A percentile compares a stretch with the other conserved stretches of the same genome.
Evolutionary conservation across 2,888 invertebrate genomes (phyloP).

Genomic region (Neoscelio sp.): DNA sequence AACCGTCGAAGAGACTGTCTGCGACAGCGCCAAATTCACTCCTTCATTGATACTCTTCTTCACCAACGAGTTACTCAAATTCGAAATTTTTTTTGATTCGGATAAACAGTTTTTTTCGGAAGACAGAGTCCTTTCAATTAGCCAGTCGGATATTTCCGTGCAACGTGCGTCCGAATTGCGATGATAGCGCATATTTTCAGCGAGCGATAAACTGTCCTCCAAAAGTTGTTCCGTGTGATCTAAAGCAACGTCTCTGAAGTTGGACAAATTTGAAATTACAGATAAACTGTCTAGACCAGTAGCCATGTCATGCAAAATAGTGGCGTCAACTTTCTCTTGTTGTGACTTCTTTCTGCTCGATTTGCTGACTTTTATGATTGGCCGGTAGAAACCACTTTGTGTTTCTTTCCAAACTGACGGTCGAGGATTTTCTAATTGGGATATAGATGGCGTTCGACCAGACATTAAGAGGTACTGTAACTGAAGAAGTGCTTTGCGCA

Average conservation of each 20-base stretch:
- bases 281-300: constrained; percentile 74
- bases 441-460: constrained; percentile 68
- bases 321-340: constrained; percentile 24
- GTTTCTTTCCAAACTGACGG: constrained; percentile 76
- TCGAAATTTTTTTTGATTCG: constrained; percentile 54
- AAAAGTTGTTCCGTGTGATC: constrained; percentile 73
- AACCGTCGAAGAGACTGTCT: constrained; percentile 82
- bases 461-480: constrained; percentile 89
- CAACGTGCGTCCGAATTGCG: constrained; percentile 72
- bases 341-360: constrained; percentile 66
- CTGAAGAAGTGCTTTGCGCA: constrained; percentile 89
- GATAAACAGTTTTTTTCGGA: constrained; percentile 18
- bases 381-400: constrained; percentile 75
- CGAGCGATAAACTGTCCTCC: constrained; percentile 82
- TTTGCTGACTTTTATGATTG: constrained; percentile 74
- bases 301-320: constrained; percentile 71
- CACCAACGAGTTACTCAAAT: constrained; percentile 37
- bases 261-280: constrained; percentile 74
- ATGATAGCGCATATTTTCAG: constrained; percentile 78
- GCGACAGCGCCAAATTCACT: constrained; percentile 82
- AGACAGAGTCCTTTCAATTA: constrained; percentile 66
- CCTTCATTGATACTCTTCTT: constrained; percentile 73
- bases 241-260: constrained; percentile 77
- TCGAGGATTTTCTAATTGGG: constrained; percentile 61
- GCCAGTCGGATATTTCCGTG: constrained; percentile 79